Evolutionary conservation across 2,113 vertebrate species (phyloP), one percentile per base, ranked within the genome.

Genomic region (Anarrhichthys ocellatus): DNA sequence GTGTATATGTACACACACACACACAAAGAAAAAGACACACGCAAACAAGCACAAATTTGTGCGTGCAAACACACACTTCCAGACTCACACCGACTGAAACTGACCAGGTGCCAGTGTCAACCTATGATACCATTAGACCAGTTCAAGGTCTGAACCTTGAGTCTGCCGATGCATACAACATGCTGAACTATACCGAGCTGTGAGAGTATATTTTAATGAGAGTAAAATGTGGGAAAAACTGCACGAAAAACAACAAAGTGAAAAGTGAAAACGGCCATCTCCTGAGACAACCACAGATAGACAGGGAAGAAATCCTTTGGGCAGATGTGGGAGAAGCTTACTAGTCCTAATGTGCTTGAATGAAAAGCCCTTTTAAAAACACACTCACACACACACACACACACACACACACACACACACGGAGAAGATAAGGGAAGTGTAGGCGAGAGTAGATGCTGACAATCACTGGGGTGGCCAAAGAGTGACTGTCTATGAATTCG

Each of bases 131-230:
- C 34, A 42, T 20, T 44, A 64, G 42, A 73, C 18, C 42, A 66
- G 65, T 75, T 87, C 63, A 78, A 24, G 63, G 70, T 76, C 14
- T 22, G 70, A 76, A 80, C 67, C 74, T 73, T 2, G 27, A 87
- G 66, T 64, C 56, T 67, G 80, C 50, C 62, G 65, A 54, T 20
- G 5, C 36, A 66, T 1, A n/a, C 34, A 4, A 71, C 65, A 61
- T 56, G 14, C 38, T 64, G 17, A 24, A 27, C 38, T 76, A 32
- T 58, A 48, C 48, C 34, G 48, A 52, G 72, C 17, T 9, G 36
- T 36, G 42, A 29, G 29, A 29, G 29, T 29, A 29, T 29, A 29
- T 29, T 29, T 29, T 29, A 29, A 58, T 22, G 18, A 9, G 27
- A 24, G 54, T n/a, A n/a, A 3, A 27, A 20, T 40, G 27, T 61